These are phyloP conservation scores for Caerostris darwini DNA, from an alignment of 1,140 invertebrate genomes.

Conservation along the genomic window DNA sequence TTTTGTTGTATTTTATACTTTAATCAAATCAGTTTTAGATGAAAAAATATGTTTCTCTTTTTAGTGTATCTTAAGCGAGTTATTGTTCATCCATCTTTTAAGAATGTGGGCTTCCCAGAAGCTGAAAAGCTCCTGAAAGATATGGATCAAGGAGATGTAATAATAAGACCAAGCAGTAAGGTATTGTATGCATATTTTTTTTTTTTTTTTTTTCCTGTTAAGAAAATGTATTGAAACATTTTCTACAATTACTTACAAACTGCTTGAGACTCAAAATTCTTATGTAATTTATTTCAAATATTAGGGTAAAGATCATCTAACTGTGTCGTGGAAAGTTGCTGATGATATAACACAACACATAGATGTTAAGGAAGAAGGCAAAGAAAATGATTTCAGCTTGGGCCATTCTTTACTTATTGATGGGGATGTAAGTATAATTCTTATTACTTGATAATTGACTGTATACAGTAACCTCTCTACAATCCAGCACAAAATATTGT, in stretches of 20 bases:
- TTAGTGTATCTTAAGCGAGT: constrained; percentile 93
- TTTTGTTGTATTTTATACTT: background rate
- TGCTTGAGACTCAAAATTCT: background rate
- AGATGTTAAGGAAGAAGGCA: constrained; percentile 96
- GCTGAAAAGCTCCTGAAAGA: constrained; percentile 94
- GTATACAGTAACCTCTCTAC: too few species aligned
- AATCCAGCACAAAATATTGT: too few species aligned
- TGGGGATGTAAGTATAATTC: constrained; percentile 77
- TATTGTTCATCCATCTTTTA: constrained; percentile 98
- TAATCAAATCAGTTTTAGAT: background rate
- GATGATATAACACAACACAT: constrained; percentile 98
- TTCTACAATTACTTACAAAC: too few species aligned
- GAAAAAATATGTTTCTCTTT: background rate
- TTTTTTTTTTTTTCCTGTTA: background rate
- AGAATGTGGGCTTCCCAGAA: constrained; percentile 97
- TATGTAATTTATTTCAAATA: constrained; percentile 64
- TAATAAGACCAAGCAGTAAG: constrained; percentile 97
- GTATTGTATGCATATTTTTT: constrained; percentile 80
- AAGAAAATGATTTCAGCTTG: constrained; percentile 97
- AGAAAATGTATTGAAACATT: background rate
- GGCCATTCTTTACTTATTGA: constrained; percentile 94
- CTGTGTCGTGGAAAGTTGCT: constrained; percentile 98
- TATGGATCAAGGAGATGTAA: constrained; percentile 98
- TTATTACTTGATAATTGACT: too few species aligned
- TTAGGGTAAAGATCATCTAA: constrained; percentile 94